These are phyloP conservation scores for Botrylloides violaceus DNA, from an alignment of 23 tunicate genomes.

Conservation along the genomic window DNA sequence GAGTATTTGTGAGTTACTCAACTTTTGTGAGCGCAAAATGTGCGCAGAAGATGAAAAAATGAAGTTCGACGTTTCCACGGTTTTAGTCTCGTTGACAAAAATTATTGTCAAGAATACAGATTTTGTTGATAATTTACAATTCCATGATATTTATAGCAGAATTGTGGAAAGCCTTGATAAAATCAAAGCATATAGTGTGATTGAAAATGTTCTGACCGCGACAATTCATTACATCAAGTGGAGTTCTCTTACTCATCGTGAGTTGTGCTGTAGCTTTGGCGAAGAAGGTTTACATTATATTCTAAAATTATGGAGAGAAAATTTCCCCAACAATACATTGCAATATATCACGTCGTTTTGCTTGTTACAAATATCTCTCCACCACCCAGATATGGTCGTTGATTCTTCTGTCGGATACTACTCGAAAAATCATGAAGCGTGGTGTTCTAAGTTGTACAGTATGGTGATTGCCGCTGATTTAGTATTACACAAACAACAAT, in stretches of 20 bases:
- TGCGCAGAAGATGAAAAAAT: background rate
- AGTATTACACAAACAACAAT: background rate
- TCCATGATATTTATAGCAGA: background rate
- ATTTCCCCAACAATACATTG: background rate
- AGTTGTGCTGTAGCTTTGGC: conserved; percentile 1
- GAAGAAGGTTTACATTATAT: background rate
- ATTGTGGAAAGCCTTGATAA: background rate
- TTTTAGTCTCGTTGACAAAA: background rate
- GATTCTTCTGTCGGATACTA: background rate
- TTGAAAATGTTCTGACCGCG: background rate
- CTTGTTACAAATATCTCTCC: background rate
- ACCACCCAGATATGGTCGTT: background rate
- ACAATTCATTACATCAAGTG: background rate
- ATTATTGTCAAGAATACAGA: background rate
- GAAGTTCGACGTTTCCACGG: background rate
- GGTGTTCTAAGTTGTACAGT: background rate
- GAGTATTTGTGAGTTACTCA: background rate
- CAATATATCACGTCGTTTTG: background rate
- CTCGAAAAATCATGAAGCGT: background rate
- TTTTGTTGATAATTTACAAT: background rate
- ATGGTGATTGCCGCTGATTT: background rate
- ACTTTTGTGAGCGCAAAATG: background rate
- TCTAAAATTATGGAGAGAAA: conserved; percentile 2
- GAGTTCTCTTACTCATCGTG: background rate
- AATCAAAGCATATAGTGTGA: background rate